A percentile compares a stretch with the other conserved stretches of the same genome.
Evolutionary conservation across 92 coral and sea anemone species (phyloP).

Genomic region (Palythoa grandis): DNA sequence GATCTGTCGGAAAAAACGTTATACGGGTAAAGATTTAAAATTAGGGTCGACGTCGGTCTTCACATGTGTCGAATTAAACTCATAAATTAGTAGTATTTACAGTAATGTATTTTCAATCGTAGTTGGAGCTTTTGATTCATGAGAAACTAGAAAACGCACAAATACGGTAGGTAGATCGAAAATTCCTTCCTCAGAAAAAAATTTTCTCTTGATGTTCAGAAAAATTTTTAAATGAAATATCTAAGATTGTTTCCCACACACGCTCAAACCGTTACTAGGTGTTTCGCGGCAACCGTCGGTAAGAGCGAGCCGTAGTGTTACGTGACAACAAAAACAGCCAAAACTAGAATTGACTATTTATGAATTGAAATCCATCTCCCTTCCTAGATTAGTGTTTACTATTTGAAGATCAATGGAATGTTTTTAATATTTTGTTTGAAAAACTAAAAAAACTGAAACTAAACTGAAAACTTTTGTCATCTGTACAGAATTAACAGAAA

Average conservation of each 20-base stretch:
- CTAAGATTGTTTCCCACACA: background rate
- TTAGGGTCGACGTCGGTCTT: no score
- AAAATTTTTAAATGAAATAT: background rate
- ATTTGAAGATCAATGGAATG: conserved; percentile 4
- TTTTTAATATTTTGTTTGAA: background rate
- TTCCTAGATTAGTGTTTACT: conserved; percentile 11
- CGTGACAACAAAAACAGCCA: background rate
- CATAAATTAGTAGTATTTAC: no score
- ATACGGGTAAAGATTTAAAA: background rate
- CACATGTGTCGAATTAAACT: no score
- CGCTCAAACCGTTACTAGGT: background rate
- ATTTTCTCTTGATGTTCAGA: background rate
- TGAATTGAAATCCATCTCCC: background rate
- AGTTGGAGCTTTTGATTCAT: background rate
- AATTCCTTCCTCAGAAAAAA: background rate
- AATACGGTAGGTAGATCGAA: conserved; percentile 4
- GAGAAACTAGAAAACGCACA: background rate
- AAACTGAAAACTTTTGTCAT: conserved; percentile 1
- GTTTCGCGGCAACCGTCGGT: background rate
- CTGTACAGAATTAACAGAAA: background rate
- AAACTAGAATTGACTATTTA: background rate
- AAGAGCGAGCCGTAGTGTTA: conserved; percentile 3
- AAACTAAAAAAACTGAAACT: background rate
- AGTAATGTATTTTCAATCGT: background rate
- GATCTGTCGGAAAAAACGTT: conserved; percentile 1